Conservation (phyloP, 2,113 vertebrate genomes). For the Hippoglossus stenolepis region DNA sequence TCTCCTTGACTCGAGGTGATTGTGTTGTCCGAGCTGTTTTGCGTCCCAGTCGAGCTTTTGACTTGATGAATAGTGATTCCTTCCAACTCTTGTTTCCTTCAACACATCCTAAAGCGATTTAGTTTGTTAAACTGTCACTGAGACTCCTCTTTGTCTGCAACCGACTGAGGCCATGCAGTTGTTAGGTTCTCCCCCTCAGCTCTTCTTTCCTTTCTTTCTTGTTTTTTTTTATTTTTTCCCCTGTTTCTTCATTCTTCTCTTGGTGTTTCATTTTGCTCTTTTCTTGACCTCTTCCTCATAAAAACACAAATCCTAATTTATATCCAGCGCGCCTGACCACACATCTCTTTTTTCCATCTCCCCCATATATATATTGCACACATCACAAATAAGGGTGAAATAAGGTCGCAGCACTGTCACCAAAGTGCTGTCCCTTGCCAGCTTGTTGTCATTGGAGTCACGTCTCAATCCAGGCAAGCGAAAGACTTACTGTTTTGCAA, state of each 20-base stretch:
- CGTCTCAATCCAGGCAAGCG: conserved; percentile 37
- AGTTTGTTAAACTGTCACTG: conserved; percentile 8
- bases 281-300: no score
- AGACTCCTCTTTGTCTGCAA: conserved; percentile 20
- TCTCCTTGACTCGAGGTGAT: background rate
- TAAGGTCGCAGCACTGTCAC: conserved; percentile 6
- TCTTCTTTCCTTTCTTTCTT: background rate
- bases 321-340: background rate
- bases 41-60: background rate
- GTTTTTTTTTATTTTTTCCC: no score
- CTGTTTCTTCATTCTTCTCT: no score
- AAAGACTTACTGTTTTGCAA: conserved; percentile 42
- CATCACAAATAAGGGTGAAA: conserved; percentile 4
- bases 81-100: background rate
- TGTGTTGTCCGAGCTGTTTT: background rate
- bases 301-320: background rate
- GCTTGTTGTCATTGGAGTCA: conserved; percentile 44
- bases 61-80: background rate
- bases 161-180: background rate
- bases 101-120: conserved; percentile 8
- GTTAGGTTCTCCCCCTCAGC: background rate
- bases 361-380: background rate
- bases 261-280: no score
- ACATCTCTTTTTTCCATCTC: background rate
- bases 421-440: conserved; percentile 8